Conservation (phyloP, 2,797 vertebrate genomes). For the Craterocephalus amniculus region DNA sequence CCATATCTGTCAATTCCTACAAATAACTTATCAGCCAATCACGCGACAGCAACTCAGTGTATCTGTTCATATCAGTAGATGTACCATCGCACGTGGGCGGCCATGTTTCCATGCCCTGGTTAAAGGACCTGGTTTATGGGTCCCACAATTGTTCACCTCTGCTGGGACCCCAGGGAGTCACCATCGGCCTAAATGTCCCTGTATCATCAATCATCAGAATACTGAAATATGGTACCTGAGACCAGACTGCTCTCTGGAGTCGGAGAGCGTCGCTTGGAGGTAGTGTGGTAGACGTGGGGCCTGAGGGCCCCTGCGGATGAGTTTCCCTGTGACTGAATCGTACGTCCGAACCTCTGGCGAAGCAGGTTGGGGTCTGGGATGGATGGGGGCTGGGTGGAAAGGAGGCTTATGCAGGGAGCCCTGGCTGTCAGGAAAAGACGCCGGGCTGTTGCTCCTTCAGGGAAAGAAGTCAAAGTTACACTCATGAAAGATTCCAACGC, state of each 20-base stretch:
- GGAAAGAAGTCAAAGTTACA: not conserved
- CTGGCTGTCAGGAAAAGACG: conserved; percentile 84
- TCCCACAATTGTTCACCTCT: no score
- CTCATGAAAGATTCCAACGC: not conserved
- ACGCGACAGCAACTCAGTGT: no score
- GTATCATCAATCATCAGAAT: no score
- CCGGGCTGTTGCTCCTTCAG: conserved; percentile 90
- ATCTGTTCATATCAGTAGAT: no score
- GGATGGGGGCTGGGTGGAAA: conserved; percentile 87
- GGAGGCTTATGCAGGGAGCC: conserved; percentile 78
- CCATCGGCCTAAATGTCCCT: no score
- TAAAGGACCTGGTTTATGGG: no score
- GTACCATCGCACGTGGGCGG: no score
- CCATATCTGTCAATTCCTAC: no score
- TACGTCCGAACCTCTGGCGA: conserved; percentile 91
- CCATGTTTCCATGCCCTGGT: no score
- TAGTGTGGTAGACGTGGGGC: conserved; percentile 75
- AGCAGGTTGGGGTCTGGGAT: conserved; percentile 80
- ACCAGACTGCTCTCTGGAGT: conserved; percentile 84
- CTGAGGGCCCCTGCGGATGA: conserved; percentile 88
- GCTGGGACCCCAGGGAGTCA: no score
- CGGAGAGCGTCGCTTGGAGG: conserved; percentile 79
- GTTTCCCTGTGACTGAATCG: conserved; percentile 93
- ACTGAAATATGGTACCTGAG: conserved; percentile 86
- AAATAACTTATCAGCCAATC: no score